Conservation (phyloP, 2,888 invertebrate species). For the Megalurothrips usitatus region DNA sequence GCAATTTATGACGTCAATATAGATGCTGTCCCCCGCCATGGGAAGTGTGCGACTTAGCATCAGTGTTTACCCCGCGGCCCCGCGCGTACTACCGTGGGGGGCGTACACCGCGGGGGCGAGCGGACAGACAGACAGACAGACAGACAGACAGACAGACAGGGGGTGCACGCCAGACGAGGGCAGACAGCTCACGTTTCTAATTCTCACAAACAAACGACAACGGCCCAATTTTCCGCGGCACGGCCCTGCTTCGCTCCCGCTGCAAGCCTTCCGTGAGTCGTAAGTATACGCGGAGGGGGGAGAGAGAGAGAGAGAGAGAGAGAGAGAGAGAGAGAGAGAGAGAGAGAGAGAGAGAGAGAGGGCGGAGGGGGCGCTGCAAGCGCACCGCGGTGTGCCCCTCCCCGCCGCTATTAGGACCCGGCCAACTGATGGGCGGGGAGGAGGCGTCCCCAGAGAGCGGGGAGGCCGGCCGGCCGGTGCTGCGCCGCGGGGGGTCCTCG, state of each 20-base stretch:
- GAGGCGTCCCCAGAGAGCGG: neutral
- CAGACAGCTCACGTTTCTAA: no score
- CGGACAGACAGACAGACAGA: neutral
- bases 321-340: neutral
- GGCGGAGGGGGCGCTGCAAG: neutral
- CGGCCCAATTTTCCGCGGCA: no score
- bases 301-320: constrained; percentile 13
- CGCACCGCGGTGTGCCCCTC: neutral
- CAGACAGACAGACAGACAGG: no score
- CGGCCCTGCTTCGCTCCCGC: no score
- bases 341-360: neutral
- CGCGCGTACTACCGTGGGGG: no score
- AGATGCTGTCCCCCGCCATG: neutral
- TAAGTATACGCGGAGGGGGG: neutral
- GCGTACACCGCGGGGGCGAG: neutral
- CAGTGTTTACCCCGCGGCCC: neutral
- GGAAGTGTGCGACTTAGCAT: neutral
- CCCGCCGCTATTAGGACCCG: neutral
- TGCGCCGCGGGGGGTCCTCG: no score
- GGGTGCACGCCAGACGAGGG: no score
- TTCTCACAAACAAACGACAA: no score
- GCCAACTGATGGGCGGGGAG: neutral
- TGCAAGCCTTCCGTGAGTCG: no score
- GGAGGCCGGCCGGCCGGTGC: neutral
- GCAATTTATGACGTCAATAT: constrained; percentile 13